Evolutionary conservation across 2,888 invertebrate species (phyloP).

Genomic region (Ichneumoninae sp.): DNA sequence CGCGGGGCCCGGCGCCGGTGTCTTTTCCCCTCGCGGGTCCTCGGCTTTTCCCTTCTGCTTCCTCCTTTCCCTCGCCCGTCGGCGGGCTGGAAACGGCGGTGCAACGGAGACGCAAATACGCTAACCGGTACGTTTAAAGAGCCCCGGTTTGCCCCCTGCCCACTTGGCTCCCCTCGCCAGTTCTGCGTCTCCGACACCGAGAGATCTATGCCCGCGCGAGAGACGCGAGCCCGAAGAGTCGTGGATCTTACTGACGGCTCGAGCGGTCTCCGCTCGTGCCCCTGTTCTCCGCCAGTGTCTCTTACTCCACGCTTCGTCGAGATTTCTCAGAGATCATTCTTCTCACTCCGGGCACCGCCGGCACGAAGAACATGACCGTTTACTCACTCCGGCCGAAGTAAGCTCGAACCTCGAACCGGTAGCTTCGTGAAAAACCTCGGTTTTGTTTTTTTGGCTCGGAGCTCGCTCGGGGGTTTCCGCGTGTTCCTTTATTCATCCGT

Average conservation of each 20-base stretch:
- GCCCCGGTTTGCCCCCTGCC: constrained; percentile 2
- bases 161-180: constrained; percentile 32
- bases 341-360: not conserved
- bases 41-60: constrained; percentile 11
- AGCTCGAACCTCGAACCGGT: not conserved
- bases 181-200: constrained; percentile 32
- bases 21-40: constrained; percentile 32
- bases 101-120: constrained; percentile 23
- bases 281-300: constrained; percentile 17
- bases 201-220: constrained; percentile 29
- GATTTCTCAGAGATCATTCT: constrained; percentile 42
- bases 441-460: not conserved
- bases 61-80: constrained; percentile 19
- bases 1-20: constrained; percentile 36
- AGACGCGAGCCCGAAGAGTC: constrained; percentile 11
- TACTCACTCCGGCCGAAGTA: not conserved
- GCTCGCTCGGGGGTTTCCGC: not conserved
- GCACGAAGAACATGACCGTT: not conserved
- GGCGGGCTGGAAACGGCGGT: constrained; percentile 24
- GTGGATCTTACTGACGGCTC: not conserved
- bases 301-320: constrained; percentile 10
- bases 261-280: not conserved
- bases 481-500: not conserved
- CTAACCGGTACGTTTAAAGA: constrained; percentile 56
- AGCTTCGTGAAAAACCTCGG: not conserved